Percentiles rank a stretch among this genome's conserved stretches.
These are phyloP conservation scores for Podabrus alpinus DNA, from an alignment of 2,888 invertebrate species.

Conservation along the genomic window DNA sequence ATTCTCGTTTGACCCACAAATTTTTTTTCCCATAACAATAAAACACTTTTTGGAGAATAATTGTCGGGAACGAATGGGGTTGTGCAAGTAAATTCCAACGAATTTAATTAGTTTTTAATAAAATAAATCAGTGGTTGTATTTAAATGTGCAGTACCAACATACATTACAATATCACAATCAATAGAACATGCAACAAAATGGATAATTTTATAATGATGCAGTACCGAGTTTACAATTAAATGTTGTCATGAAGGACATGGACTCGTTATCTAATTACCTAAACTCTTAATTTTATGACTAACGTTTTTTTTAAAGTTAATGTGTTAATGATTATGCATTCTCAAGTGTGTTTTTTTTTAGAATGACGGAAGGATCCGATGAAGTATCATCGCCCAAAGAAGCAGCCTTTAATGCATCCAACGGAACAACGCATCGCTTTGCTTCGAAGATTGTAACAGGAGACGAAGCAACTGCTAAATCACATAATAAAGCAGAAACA, in stretches of 20 bases:
- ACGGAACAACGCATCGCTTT: constrained; percentile 16
- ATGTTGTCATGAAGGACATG: background rate
- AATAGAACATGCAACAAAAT: background rate
- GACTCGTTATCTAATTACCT: background rate
- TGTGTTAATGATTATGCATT: background rate
- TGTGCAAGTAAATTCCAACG: too few relatives aligned
- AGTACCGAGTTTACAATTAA: background rate
- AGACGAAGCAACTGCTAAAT: background rate
- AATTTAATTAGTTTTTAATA: too few relatives aligned
- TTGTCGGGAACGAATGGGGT: too few relatives aligned
- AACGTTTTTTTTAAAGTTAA: background rate
- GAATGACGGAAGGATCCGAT: constrained; percentile 31
- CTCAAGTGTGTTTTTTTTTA: constrained; percentile 6
- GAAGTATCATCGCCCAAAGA: constrained; percentile 22
- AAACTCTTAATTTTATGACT: background rate
- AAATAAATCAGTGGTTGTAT: background rate
- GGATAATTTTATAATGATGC: background rate
- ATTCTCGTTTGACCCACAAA: too few relatives aligned
- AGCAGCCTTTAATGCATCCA: constrained; percentile 7
- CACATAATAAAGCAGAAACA: constrained; percentile 21
- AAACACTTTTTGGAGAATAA: too few relatives aligned
- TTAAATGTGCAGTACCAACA: background rate
- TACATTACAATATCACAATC: background rate
- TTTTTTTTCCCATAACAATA: too few relatives aligned
- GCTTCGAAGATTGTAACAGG: constrained; percentile 1